A percentile compares a stretch with the other conserved stretches of the same genome.
phyloP scores from a whole-genome alignment of 2,888 invertebrate species.

The Tiliacea aurago region DNA sequence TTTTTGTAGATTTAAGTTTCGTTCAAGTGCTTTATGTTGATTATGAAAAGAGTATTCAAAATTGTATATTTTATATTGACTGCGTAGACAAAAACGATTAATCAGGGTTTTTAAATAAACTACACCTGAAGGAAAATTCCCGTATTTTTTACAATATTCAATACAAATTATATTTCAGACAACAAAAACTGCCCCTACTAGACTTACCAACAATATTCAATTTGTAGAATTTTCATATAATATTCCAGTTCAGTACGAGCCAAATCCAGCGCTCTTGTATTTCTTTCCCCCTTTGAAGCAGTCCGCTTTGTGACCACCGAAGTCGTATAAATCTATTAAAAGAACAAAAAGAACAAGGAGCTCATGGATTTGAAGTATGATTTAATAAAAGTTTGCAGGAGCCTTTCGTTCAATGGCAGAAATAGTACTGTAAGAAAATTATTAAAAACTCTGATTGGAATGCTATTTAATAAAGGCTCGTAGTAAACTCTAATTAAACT shows the following conservation, averaged over 20 bases:
- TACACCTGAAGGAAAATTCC: too few species aligned
- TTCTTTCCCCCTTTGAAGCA: slow-evolving; percentile 68
- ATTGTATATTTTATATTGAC: not conserved
- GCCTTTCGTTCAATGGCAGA: not conserved
- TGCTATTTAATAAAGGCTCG: not conserved
- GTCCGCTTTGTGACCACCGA: slow-evolving; percentile 70
- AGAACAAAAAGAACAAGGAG: slow-evolving; percentile 62
- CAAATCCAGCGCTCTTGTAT: slow-evolving; percentile 50
- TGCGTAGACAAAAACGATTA: not conserved
- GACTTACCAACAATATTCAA: slow-evolving; percentile 44
- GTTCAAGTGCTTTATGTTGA: not conserved
- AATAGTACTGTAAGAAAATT: not conserved
- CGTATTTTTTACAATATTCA: too few species aligned
- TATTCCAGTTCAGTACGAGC: slow-evolving; percentile 37
- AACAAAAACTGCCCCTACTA: not conserved
- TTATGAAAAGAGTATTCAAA: not conserved
- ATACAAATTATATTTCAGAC: not conserved
- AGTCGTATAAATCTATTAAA: slow-evolving; percentile 73
- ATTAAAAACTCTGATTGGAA: not conserved
- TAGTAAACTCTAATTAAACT: not conserved
- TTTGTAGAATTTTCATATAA: slow-evolving; percentile 56
- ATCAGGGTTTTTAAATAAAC: not conserved
- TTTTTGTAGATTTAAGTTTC: not conserved
- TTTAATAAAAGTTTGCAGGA: slow-evolving; percentile 11
- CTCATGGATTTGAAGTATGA: slow-evolving; percentile 37